Conservation (phyloP, 2,113 vertebrate species). For the Neogale vison region DNA sequence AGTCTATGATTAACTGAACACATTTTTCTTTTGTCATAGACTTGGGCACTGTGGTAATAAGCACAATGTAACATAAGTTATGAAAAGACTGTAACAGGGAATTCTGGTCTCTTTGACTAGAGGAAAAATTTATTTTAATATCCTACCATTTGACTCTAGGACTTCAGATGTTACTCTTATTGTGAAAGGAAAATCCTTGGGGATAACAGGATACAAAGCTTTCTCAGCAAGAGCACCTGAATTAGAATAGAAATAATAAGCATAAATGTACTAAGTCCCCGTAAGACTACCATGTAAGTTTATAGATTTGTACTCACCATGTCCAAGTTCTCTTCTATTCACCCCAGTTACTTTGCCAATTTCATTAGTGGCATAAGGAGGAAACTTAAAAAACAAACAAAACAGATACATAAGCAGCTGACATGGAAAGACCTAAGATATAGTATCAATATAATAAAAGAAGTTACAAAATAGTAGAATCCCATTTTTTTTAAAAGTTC, state of each 20-base stretch:
- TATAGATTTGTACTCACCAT: slow-evolving; percentile 87
- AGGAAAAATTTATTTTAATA: not conserved
- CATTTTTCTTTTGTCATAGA: not conserved
- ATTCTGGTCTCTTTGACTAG: not conserved
- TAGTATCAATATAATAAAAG: slow-evolving; percentile 4
- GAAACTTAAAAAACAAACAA: slow-evolving; percentile 88
- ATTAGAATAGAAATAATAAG: slow-evolving; percentile 55
- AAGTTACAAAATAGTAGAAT: slow-evolving; percentile 8
- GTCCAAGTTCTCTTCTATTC: slow-evolving; percentile 96
- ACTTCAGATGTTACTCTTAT: slow-evolving; percentile 97
- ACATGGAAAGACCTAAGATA: not conserved
- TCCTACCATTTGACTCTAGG: slow-evolving; percentile 95
- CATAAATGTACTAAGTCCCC: not conserved
- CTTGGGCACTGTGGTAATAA: not conserved
- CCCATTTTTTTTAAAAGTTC: not conserved
- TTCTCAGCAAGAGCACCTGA: slow-evolving; percentile 96
- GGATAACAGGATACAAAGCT: slow-evolving; percentile 93
- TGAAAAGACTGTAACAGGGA: slow-evolving; percentile 33
- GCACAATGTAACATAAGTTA: not conserved
- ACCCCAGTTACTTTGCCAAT: slow-evolving; percentile 91
- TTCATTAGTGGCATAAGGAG: slow-evolving; percentile 98
- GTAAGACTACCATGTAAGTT: not conserved
- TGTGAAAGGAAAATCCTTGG: slow-evolving; percentile 97
- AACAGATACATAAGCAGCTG: not conserved
- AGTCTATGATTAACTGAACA: not conserved